A percentile compares a stretch with the other conserved stretches of the same genome.
phyloP scores from a whole-genome alignment of 2,113 vertebrate species.

The Epinephelus fuscoguttatus region DNA sequence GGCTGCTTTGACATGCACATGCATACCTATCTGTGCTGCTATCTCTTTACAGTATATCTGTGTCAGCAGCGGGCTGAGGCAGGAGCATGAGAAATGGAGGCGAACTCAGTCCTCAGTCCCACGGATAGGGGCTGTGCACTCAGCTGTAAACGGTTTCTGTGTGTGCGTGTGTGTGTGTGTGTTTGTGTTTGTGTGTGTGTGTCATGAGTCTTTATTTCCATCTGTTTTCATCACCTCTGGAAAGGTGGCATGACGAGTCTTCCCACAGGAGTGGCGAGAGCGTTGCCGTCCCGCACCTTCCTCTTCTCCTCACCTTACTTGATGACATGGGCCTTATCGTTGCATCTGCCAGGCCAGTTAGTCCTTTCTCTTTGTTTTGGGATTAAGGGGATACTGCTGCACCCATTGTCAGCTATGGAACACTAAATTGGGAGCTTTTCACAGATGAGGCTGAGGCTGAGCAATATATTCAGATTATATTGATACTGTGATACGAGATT shows the following conservation, averaged over 20 bases:
- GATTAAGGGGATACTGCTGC: conserved; percentile 55
- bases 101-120: conserved; percentile 74
- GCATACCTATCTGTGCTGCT: conserved; percentile 71
- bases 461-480: no score
- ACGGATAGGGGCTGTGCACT: conserved; percentile 74
- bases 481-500: no score
- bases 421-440: conserved; percentile 27
- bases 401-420: conserved; percentile 19
- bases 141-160: conserved; percentile 68
- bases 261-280: conserved; percentile 73
- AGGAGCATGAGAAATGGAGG: conserved; percentile 79
- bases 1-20: conserved; percentile 61
- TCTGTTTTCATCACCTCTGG: conserved; percentile 74
- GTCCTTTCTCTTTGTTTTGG: conserved; percentile 57
- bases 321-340: conserved; percentile 69
- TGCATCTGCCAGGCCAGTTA: conserved; percentile 61
- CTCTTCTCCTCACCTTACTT: conserved; percentile 50
- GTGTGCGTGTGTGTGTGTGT: conserved; percentile 49
- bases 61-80: conserved; percentile 77
- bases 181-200: conserved; percentile 43
- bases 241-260: conserved; percentile 76
- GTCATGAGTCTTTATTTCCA: conserved; percentile 56
- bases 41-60: conserved; percentile 78
- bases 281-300: conserved; percentile 51
- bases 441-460: no score